A percentile compares a stretch with the other conserved stretches of the same genome.
These are phyloP conservation scores for Craterocephalus amniculus DNA, from an alignment of 2,797 vertebrate genomes.

Conservation along the genomic window DNA sequence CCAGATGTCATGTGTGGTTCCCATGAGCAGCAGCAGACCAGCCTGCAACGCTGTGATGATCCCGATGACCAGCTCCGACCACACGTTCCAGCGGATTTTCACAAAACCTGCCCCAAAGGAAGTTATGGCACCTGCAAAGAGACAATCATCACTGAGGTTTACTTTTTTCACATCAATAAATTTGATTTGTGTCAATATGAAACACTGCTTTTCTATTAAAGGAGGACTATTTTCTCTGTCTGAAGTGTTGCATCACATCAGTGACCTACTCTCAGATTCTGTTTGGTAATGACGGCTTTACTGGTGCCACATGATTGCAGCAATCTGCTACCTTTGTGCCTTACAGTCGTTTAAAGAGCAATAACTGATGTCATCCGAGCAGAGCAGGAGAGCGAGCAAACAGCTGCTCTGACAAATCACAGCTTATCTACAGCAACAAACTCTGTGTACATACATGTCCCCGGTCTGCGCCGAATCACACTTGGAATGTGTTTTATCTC, in stretches of 20 bases:
- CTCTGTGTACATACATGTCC: neutral
- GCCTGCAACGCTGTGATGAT: conserved; percentile 87
- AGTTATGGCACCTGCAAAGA: conserved; percentile 79
- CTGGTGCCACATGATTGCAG: neutral
- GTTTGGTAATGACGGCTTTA: neutral
- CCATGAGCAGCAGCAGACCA: conserved; percentile 88
- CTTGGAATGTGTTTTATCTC: too few relatives aligned
- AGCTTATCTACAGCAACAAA: neutral
- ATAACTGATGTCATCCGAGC: neutral
- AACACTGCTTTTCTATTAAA: neutral
- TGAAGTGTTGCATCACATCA: neutral
- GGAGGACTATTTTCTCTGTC: neutral
- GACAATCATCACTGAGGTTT: neutral
- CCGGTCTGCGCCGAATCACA: neutral
- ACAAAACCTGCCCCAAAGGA: conserved; percentile 88
- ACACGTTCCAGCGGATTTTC: conserved; percentile 90
- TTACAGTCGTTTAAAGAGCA: conserved; percentile 17
- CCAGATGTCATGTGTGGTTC: conserved; percentile 85
- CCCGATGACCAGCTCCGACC: conserved; percentile 91
- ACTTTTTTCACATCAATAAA: neutral
- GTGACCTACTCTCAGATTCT: neutral
- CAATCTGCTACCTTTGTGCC: conserved; percentile 16
- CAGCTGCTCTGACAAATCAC: neutral
- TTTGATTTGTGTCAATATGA: neutral
- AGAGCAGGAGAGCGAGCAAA: neutral